These are phyloP conservation scores for Cossypha caffra DNA, from an alignment of 2,797 vertebrate species.

Conservation along the genomic window DNA sequence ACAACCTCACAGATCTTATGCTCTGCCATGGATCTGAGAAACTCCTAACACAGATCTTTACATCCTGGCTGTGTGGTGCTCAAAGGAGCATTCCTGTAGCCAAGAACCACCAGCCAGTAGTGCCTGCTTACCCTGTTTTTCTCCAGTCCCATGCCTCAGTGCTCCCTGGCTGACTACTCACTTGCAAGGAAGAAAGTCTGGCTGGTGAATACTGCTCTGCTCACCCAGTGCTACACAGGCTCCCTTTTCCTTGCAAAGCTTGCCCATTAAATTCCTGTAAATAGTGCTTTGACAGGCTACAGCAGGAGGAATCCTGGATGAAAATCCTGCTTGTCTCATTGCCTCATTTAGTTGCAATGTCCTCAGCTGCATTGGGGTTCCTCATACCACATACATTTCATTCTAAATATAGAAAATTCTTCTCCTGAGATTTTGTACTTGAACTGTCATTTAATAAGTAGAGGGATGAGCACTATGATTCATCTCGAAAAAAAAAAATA, in stretches of 20 bases:
- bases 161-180: neutral
- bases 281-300: neutral
- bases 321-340: neutral
- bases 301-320: neutral
- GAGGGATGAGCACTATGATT: neutral
- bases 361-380: neutral
- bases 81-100: neutral
- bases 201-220: neutral
- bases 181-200: neutral
- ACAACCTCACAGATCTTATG: neutral
- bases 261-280: neutral
- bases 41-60: neutral
- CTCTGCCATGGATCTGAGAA: neutral
- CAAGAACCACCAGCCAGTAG: neutral
- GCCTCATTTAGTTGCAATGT: neutral
- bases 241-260: neutral
- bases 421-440: constrained; percentile 27
- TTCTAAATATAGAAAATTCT: constrained; percentile 22
- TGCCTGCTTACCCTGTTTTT: neutral
- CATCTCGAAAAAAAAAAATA: neutral
- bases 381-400: neutral
- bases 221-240: neutral
- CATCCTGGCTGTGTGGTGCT: neutral
- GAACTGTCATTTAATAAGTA: neutral
- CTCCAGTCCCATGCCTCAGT: neutral